phyloP scores from a whole-genome alignment of 2,888 invertebrate genomes.

The Homarus gammarus region DNA sequence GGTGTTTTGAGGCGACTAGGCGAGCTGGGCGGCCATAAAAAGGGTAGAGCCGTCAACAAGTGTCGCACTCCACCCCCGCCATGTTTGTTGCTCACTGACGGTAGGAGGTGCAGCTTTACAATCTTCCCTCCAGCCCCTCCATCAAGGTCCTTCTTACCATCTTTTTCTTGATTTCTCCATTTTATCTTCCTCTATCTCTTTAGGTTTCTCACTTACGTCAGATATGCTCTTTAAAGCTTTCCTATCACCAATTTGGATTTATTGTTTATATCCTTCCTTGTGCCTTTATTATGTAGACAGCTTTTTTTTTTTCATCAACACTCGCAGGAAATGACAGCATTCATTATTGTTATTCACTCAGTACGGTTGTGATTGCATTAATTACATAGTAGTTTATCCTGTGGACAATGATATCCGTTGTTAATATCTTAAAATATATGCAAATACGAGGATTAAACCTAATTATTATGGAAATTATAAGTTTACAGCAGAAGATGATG shows the following conservation, averaged over 20 bases:
- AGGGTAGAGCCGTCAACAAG: constrained; percentile 60
- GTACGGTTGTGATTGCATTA: no score
- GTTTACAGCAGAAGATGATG: no score
- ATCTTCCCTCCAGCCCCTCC: neutral
- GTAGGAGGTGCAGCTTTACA: constrained; percentile 30
- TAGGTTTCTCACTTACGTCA: neutral
- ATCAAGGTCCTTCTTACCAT: neutral
- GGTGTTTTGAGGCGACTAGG: constrained; percentile 30
- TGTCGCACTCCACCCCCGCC: constrained; percentile 70
- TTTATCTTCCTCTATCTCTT: neutral
- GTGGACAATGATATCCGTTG: no score
- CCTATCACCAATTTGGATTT: no score
- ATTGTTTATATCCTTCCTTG: neutral
- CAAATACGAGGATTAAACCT: no score
- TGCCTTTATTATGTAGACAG: neutral
- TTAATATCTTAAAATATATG: no score
- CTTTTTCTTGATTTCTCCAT: no score
- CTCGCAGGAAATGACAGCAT: neutral
- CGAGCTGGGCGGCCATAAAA: constrained; percentile 35
- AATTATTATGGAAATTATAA: no score
- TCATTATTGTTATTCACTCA: neutral
- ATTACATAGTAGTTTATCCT: no score
- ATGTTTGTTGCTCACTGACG: constrained; percentile 60
- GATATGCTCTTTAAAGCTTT: neutral
- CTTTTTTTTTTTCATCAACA: neutral